Percentiles rank a stretch among this genome's conserved stretches.
These are phyloP conservation scores for Pheosia gnoma DNA, from an alignment of 2,888 invertebrate species.

Conservation along the genomic window DNA sequence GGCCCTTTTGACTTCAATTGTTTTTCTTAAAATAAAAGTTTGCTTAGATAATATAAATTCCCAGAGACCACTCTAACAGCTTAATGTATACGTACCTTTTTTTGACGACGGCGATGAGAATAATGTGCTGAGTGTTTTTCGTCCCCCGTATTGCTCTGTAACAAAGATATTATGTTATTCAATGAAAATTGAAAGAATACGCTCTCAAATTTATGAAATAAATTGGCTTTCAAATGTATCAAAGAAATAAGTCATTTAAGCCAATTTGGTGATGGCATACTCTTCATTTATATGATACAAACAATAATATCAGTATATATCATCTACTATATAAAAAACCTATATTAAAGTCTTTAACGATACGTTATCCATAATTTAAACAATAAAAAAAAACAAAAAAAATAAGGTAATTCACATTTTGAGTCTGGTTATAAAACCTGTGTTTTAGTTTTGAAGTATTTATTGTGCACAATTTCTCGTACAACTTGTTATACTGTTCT, in stretches of 20 bases:
- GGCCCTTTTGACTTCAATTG: neutral
- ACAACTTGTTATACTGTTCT: no score
- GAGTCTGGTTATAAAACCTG: no score
- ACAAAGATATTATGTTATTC: slow-evolving; percentile 50
- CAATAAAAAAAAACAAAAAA: no score
- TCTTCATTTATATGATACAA: no score
- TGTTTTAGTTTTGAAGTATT: no score
- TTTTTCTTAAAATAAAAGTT: slow-evolving; percentile 8
- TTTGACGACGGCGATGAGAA: slow-evolving; percentile 93
- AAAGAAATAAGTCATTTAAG: neutral
- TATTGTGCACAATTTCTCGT: no score
- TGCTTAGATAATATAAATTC: slow-evolving; percentile 8
- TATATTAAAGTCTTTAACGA: no score
- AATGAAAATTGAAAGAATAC: neutral
- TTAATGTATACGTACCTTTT: slow-evolving; percentile 87
- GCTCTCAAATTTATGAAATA: neutral
- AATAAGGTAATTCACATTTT: no score
- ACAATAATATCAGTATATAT: no score
- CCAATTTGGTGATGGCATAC: no score
- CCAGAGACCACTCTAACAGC: slow-evolving; percentile 16
- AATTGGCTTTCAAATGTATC: neutral
- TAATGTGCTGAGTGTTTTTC: slow-evolving; percentile 90
- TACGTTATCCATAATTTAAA: no score
- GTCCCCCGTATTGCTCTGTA: slow-evolving; percentile 90
- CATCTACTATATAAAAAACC: no score